Percentiles rank a stretch among this genome's conserved stretches.
Evolutionary conservation across 2,888 invertebrate species (phyloP).

Genomic region (Syrista parreyssii): DNA sequence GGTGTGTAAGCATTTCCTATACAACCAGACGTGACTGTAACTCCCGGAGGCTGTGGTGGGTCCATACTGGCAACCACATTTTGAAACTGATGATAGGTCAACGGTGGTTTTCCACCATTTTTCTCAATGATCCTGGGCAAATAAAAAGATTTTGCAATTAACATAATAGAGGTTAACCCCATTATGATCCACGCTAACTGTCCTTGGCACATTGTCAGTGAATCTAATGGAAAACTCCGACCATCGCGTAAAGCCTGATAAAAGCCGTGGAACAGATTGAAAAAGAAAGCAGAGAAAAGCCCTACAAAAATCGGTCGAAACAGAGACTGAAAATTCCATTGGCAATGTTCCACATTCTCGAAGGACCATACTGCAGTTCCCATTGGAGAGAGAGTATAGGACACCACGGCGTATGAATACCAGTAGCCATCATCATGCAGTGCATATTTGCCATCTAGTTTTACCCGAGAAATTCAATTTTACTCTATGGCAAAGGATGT

Average conservation of each 20-base stretch:
- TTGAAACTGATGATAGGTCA: constrained; percentile 90
- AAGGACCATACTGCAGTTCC: background rate
- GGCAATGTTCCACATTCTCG: background rate
- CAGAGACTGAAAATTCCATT: background rate
- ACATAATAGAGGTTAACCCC: background rate
- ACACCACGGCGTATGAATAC: background rate
- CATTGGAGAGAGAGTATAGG: background rate
- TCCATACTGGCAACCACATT: constrained; percentile 82
- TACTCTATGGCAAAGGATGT: background rate
- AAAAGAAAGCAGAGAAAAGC: background rate
- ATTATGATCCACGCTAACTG: background rate
- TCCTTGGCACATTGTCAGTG: background rate
- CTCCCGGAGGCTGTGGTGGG: constrained; percentile 76
- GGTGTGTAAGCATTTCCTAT: constrained; percentile 78
- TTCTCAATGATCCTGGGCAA: constrained; percentile 78
- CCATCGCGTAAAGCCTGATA: background rate
- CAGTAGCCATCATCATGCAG: background rate
- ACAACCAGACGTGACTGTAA: constrained; percentile 68
- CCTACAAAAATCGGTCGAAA: background rate
- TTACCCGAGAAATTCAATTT: background rate
- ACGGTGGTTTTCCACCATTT: constrained; percentile 83
- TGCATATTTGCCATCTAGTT: background rate
- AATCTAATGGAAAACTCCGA: background rate
- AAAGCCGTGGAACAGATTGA: background rate
- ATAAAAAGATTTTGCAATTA: background rate